phyloP scores from a whole-genome alignment of 2,113 vertebrate genomes.

The Microtus richardsoni region DNA sequence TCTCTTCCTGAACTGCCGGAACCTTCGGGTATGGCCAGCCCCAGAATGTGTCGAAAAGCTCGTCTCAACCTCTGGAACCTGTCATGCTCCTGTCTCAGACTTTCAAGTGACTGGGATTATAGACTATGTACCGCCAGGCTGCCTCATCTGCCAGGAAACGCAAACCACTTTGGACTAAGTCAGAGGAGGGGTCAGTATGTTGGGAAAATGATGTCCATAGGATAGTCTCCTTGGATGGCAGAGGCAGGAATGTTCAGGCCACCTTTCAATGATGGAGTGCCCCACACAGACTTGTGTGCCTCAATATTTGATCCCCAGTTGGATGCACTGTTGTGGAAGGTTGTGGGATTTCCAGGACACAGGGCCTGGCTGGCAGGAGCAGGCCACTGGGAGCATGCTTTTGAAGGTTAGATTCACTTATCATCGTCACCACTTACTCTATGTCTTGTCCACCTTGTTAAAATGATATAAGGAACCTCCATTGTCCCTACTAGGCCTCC shows the following conservation, averaged over 20 bases:
- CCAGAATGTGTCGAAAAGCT: background rate
- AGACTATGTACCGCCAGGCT: background rate
- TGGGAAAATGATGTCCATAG: background rate
- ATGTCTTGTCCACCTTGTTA: too few species aligned
- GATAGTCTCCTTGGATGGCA: background rate
- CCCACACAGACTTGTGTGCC: background rate
- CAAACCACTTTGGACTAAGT: background rate
- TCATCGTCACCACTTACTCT: background rate
- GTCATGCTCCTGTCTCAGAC: background rate
- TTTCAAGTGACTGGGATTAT: background rate
- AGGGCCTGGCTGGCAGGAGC: background rate
- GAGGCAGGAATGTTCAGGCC: too few species aligned
- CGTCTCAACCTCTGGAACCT: background rate
- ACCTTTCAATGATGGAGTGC: background rate
- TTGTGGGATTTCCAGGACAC: background rate
- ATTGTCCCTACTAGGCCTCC: background rate
- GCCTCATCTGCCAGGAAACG: background rate
- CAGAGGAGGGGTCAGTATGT: background rate
- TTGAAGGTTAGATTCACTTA: background rate
- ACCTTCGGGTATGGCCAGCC: background rate
- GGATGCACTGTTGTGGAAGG: background rate
- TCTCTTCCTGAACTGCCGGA: background rate
- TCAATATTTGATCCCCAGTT: background rate
- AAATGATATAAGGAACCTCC: background rate
- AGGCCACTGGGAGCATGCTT: background rate